These are phyloP conservation scores for Sprattus sprattus DNA, from an alignment of 2,113 vertebrate species.

Conservation along the genomic window DNA sequence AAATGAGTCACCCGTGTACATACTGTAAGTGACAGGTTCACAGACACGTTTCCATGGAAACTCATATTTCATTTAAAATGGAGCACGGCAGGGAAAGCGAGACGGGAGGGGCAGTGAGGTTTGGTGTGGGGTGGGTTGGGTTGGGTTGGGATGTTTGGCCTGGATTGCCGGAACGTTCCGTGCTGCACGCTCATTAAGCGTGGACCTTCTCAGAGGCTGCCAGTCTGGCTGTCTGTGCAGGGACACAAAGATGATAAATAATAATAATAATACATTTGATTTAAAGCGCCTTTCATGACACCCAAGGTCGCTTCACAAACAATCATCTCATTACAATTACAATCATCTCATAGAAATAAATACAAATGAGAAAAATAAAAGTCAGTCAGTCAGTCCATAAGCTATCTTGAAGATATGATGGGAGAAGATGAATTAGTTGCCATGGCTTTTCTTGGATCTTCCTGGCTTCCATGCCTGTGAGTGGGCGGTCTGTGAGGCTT, in stretches of 20 bases:
- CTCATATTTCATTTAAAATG: not conserved
- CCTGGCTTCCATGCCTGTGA: not conserved
- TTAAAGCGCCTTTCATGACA: too few relatives aligned
- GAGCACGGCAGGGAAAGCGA: not conserved
- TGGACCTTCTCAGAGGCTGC: not conserved
- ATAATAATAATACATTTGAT: too few relatives aligned
- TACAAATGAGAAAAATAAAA: too few relatives aligned
- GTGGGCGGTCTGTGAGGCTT: not conserved
- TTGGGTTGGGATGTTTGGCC: not conserved
- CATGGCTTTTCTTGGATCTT: not conserved
- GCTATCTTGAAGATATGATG: too few relatives aligned
- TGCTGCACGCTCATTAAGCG: not conserved
- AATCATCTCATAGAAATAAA: too few relatives aligned
- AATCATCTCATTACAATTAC: too few relatives aligned
- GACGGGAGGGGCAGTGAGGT: not conserved
- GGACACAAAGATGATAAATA: not conserved
- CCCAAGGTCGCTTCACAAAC: too few relatives aligned
- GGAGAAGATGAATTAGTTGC: not conserved
- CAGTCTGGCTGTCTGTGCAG: too few relatives aligned
- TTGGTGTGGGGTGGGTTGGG: not conserved
- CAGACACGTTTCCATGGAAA: slow-evolving; percentile 31
- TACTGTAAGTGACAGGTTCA: slow-evolving; percentile 12
- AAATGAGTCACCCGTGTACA: not conserved
- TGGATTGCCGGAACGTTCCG: not conserved
- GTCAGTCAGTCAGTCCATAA: too few relatives aligned